A percentile compares a stretch with the other conserved stretches of the same genome.
Conservation (phyloP, 2,113 vertebrate genomes). For the Struthio camelus region DNA sequence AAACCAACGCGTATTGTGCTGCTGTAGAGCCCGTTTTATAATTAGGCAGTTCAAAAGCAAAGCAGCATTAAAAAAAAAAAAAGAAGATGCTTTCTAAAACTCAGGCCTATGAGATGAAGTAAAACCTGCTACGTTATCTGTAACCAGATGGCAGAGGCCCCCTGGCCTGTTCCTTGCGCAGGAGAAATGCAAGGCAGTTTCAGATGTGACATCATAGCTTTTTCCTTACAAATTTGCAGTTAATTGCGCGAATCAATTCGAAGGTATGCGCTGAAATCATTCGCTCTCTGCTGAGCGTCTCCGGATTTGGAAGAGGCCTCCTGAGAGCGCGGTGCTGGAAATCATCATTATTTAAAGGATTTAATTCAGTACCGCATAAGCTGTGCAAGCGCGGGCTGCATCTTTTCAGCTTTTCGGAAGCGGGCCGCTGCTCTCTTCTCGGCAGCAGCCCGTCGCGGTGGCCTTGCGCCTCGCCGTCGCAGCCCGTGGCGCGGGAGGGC, state of each 20-base stretch:
- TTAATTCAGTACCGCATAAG: neutral
- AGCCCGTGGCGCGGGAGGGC: neutral
- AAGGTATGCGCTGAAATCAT: neutral
- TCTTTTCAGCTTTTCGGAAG: neutral
- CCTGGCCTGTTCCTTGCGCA: fast-evolving
- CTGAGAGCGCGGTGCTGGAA: neutral
- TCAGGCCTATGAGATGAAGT: fast-evolving
- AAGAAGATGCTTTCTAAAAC: fast-evolving
- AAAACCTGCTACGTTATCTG: neutral
- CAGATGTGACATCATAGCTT: neutral
- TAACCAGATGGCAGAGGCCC: neutral
- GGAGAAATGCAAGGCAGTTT: neutral
- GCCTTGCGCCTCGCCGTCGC: neutral
- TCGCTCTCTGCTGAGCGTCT: neutral
- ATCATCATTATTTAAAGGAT: neutral
- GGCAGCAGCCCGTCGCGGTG: neutral
- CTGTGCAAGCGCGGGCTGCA: neutral
- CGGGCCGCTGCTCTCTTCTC: neutral
- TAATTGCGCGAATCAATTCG: neutral
- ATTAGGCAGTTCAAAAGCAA: neutral
- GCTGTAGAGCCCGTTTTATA: neutral
- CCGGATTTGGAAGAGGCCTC: neutral
- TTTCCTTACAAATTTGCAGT: neutral
- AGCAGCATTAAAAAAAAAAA: neutral
- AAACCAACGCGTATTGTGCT: neutral